Conservation (phyloP, 1,140 invertebrate genomes). For the Leptoteleia sp. region DNA sequence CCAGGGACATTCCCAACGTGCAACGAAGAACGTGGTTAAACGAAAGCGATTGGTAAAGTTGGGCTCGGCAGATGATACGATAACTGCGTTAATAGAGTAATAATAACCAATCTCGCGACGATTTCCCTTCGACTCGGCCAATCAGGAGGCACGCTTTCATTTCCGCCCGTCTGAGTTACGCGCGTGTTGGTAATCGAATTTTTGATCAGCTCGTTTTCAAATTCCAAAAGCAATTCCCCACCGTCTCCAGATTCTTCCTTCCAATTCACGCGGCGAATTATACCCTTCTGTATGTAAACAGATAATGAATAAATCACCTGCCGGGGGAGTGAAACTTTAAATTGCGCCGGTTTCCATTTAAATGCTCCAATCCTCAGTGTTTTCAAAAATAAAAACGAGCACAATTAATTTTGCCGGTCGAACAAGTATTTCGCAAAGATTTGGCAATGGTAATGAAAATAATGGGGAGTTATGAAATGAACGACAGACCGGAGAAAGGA, state of each 20-base stretch:
- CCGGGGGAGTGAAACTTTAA: no score
- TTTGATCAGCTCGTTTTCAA: conserved; percentile 73
- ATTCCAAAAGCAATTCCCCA: conserved; percentile 64
- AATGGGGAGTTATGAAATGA: no score
- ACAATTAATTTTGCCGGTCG: no score
- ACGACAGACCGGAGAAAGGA: no score
- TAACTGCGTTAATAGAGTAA: conserved; percentile 78
- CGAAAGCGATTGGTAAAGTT: conserved; percentile 72
- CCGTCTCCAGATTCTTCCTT: conserved; percentile 25
- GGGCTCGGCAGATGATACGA: conserved; percentile 67
- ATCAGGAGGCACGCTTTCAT: conserved; percentile 79
- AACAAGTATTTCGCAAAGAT: no score
- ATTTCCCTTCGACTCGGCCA: conserved; percentile 78
- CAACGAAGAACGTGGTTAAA: conserved; percentile 69
- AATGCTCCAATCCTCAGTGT: no score
- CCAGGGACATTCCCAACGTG: conserved; percentile 59
- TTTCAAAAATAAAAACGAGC: no score
- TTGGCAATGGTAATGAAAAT: no score
- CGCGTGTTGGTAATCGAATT: conserved; percentile 73
- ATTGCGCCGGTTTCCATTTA: no score
- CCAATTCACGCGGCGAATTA: conserved; percentile 1
- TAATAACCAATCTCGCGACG: conserved; percentile 81
- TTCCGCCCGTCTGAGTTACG: conserved; percentile 68
- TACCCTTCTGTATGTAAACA: neutral
- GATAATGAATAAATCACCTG: conserved; percentile 21